Percentiles rank a stretch among this genome's conserved stretches.
Evolutionary conservation across 2,113 vertebrate species (phyloP).

Genomic region (Archilochus colubris): DNA sequence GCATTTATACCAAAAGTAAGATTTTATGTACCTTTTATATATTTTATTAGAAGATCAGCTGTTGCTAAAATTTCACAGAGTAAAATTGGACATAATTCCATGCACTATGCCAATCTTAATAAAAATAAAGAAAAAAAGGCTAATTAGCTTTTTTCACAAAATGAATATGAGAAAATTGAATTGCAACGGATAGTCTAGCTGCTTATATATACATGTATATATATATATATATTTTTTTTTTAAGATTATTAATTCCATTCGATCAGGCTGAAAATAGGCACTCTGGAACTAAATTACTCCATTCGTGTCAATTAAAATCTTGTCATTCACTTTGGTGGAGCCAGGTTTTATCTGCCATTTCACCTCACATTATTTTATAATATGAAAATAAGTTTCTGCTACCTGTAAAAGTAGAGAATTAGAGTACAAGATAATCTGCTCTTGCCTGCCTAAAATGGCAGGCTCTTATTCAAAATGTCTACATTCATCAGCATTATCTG

Average conservation of each 20-base stretch:
- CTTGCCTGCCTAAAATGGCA: conserved; percentile 10
- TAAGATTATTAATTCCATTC: not conserved
- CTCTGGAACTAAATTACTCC: not conserved
- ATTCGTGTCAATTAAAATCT: not conserved
- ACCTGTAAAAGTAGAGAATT: conserved; percentile 22
- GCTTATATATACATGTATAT: not conserved
- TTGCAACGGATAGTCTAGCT: not conserved
- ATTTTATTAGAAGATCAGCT: not conserved
- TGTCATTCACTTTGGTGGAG: conserved; percentile 1
- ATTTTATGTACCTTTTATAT: not conserved
- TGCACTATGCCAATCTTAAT: not conserved
- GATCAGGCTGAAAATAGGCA: not conserved
- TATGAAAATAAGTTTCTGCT: conserved; percentile 56
- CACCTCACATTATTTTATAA: conserved; percentile 50
- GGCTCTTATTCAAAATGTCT: conserved; percentile 61
- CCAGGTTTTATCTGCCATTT: conserved; percentile 42
- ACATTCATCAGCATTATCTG: conserved; percentile 63
- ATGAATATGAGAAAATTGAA: not conserved
- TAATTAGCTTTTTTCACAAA: not conserved
- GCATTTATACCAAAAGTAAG: not conserved
- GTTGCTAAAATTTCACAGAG: not conserved
- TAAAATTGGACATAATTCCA: not conserved
- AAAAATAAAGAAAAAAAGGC: not conserved
- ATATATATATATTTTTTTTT: not conserved
- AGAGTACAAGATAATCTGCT: conserved; percentile 39